These are phyloP conservation scores for Stegodyphus mimosarum DNA, from an alignment of 1,140 invertebrate species.

Conservation along the genomic window DNA sequence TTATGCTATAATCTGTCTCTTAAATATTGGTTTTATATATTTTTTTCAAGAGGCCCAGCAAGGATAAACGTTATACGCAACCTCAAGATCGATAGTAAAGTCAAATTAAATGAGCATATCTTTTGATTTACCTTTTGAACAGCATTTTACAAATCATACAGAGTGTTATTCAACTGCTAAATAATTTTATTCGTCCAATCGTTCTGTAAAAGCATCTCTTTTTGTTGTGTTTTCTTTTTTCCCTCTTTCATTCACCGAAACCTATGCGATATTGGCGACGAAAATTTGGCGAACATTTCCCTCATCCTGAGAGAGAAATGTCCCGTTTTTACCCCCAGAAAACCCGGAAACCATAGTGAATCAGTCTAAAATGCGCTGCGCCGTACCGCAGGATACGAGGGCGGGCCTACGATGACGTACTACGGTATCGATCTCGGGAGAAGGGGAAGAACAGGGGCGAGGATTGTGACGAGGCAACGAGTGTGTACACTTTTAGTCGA, in stretches of 20 bases:
- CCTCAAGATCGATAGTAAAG: too few species aligned
- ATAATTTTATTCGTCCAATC: too few species aligned
- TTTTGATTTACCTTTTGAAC: too few species aligned
- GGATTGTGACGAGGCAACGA: neutral
- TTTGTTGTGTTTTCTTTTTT: too few species aligned
- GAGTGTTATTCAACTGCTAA: too few species aligned
- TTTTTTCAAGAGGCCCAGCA: neutral
- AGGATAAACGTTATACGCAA: too few species aligned
- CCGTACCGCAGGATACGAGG: constrained; percentile 16
- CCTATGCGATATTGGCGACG: neutral
- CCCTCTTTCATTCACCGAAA: constrained; percentile 1
- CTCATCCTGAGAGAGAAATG: neutral
- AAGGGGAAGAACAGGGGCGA: neutral
- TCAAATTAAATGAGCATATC: too few species aligned
- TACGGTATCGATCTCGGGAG: constrained; percentile 28
- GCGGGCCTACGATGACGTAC: constrained; percentile 49
- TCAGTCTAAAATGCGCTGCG: constrained; percentile 25
- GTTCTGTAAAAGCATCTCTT: too few species aligned
- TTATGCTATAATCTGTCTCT: too few species aligned
- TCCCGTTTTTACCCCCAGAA: neutral
- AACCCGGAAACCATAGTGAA: constrained; percentile 44
- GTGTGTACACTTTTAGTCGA: neutral
- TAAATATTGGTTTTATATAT: too few species aligned
- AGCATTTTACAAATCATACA: too few species aligned
- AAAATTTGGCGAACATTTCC: constrained; percentile 7